Evolutionary conservation across 2,797 vertebrate genomes (phyloP).

Genomic region (Xiphophorus birchmanni): DNA sequence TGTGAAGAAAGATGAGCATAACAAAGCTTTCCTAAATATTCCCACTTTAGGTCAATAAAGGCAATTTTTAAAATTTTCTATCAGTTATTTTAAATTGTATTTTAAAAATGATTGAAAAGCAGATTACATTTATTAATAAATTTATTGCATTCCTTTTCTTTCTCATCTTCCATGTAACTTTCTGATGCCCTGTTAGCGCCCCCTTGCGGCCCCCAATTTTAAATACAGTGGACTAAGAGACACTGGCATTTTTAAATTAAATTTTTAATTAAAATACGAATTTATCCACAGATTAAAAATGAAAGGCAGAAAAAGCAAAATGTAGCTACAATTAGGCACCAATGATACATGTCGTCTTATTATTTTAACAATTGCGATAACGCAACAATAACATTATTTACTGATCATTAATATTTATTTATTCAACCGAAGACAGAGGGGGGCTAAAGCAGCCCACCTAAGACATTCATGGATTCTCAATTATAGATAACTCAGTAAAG

Average conservation of each 20-base stretch:
- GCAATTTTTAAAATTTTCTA: no score
- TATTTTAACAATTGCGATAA: slow-evolving; percentile 85
- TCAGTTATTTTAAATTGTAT: no score
- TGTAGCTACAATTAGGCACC: slow-evolving; percentile 88
- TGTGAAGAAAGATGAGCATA: no score
- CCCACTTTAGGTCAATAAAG: no score
- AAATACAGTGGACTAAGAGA: slow-evolving; percentile 11
- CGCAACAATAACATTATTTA: slow-evolving; percentile 85
- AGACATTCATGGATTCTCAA: slow-evolving; percentile 79
- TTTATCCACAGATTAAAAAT: slow-evolving; percentile 88
- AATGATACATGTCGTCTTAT: slow-evolving; percentile 81
- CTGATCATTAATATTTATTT: slow-evolving; percentile 79
- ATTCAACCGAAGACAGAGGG: slow-evolving; percentile 74
- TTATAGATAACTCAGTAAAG: slow-evolving; percentile 72
- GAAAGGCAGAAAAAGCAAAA: slow-evolving; percentile 85
- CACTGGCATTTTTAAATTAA: slow-evolving; percentile 69
- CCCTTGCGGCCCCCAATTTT: no score
- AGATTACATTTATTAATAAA: no score
- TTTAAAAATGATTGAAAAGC: no score
- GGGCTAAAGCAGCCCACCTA: slow-evolving; percentile 66
- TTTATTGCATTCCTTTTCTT: background rate
- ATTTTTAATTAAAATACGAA: slow-evolving; percentile 88
- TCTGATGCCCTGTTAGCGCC: no score
- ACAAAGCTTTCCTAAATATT: no score
- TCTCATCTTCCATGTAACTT: no score